Base-by-base conservation (phyloP, 2,888 invertebrate species). In the Dorcus parallelipipedus region DNA sequence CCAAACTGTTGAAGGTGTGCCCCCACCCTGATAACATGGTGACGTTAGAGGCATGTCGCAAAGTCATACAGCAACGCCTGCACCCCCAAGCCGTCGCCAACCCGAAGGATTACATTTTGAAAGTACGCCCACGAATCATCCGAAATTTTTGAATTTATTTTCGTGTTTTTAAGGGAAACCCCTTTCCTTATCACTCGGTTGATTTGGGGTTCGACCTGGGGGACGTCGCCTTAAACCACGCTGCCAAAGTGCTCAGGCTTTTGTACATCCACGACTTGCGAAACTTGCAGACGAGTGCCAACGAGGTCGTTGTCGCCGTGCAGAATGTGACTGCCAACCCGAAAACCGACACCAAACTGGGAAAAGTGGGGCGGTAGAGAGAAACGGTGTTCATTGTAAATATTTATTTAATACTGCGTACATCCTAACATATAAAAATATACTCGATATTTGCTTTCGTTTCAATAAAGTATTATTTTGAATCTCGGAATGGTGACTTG, bases 321-420 rank as follows among this genome's bases (percentile, higher is more conserved):
- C 99, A 99, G 81, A 86, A 82, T 61, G 82, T 98, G 1, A 98
- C 98, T 1, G 97, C 97, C 3, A 91, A 98, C 82, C 98, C 97
- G 2, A 95, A 95, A 80, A 98, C 97, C 62, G 96, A 98, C 74
- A 93, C 95, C 0, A 90, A 88, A 75, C 81, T 98, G 49, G 97
- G 97, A 52, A 91, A 93, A 85, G 96, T 97, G 67, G 97, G 97
- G 63, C 80, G 78, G 70, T 86, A 79, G 26, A 5, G 5, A 26
- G 26, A 26, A 2, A 26, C 2, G 1, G 26, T 2, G 26, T 9
- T 52, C 4, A 7, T 33, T 26, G 14, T 8, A 48, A 17, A 20
- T 48, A 9, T 49, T 17, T 33, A 9, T 23, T 23, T 33, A 33
- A 49, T 9, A 49, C 38, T 49, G 49, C 10, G 38, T n/a, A 6